A percentile compares a stretch with the other conserved stretches of the same genome.
These are phyloP conservation scores for Torymus auratus DNA, from an alignment of 2,888 invertebrate species.

Conservation along the genomic window DNA sequence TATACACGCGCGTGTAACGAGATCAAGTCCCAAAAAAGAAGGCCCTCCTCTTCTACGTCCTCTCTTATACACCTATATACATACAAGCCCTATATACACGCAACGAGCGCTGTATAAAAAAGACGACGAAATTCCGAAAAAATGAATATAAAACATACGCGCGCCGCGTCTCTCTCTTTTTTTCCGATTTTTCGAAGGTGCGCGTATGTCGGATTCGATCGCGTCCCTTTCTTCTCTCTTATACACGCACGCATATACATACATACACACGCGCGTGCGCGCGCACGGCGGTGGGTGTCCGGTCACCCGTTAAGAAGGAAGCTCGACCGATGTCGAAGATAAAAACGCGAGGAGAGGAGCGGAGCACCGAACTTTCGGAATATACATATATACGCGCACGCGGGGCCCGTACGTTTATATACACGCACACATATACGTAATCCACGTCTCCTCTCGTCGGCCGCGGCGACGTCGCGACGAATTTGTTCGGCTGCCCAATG, in stretches of 20 bases:
- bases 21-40: too few species aligned
- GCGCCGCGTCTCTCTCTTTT: background rate
- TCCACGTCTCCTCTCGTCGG: slow-evolving; percentile 63
- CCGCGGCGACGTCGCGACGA: slow-evolving; percentile 72
- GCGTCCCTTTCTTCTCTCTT: slow-evolving; percentile 3
- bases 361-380: slow-evolving; percentile 59
- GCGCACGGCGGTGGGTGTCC: slow-evolving; percentile 64
- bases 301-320: slow-evolving; percentile 76
- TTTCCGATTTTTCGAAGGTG: slow-evolving; percentile 36
- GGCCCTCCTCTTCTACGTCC: too few species aligned
- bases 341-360: slow-evolving; percentile 63
- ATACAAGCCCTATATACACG: too few species aligned
- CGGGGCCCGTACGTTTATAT: slow-evolving; percentile 23
- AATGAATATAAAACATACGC: background rate
- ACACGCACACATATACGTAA: slow-evolving; percentile 59
- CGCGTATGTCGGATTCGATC: slow-evolving; percentile 56
- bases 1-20: too few species aligned
- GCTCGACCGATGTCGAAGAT: slow-evolving; percentile 75
- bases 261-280: background rate
- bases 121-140: background rate
- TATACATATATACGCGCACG: slow-evolving; percentile 8
- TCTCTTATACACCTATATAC: too few species aligned
- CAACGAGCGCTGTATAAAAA: too few species aligned
- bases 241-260: background rate
- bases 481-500: slow-evolving; percentile 74